Evolutionary conservation across 2,888 invertebrate genomes (phyloP).

Genomic region (Branchinecta sandiegonensis): DNA sequence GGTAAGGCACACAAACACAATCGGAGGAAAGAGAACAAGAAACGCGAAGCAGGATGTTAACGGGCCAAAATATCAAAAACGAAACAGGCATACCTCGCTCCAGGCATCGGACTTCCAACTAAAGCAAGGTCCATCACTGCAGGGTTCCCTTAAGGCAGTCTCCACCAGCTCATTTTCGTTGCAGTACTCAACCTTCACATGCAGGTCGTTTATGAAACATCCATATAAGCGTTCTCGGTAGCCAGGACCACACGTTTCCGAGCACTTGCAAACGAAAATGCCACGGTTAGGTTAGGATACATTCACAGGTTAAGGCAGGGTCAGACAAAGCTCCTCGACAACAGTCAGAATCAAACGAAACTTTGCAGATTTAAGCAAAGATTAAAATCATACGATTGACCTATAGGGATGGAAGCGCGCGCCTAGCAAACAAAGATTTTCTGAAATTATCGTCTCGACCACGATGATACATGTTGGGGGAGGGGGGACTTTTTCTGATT

Average conservation of each 20-base stretch:
- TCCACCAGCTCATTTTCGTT: not conserved
- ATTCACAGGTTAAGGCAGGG: not conserved
- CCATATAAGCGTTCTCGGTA: not conserved
- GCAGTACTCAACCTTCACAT: constrained; percentile 13
- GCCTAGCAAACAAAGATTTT: too few relatives aligned
- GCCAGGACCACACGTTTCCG: constrained; percentile 14
- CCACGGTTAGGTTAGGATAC: not conserved
- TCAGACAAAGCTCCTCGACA: too few relatives aligned
- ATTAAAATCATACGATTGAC: not conserved
- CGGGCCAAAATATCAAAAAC: not conserved
- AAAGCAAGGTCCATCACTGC: constrained; percentile 1
- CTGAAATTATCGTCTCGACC: too few relatives aligned
- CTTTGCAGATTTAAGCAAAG: constrained; percentile 20
- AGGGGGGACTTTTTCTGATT: too few relatives aligned
- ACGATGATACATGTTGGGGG: too few relatives aligned
- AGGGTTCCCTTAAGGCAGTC: not conserved
- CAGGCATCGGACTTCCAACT: constrained; percentile 58
- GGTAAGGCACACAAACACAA: too few relatives aligned
- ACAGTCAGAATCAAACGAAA: constrained; percentile 3
- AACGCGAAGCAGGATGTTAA: too few relatives aligned
- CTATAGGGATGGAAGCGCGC: too few relatives aligned
- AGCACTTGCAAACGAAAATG: constrained; percentile 8
- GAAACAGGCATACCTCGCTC: constrained; percentile 42
- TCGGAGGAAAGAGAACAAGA: too few relatives aligned
- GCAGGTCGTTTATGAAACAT: not conserved